Evolutionary conservation across 2,888 invertebrate species (phyloP).

Genomic region (Cenopis cana): DNA sequence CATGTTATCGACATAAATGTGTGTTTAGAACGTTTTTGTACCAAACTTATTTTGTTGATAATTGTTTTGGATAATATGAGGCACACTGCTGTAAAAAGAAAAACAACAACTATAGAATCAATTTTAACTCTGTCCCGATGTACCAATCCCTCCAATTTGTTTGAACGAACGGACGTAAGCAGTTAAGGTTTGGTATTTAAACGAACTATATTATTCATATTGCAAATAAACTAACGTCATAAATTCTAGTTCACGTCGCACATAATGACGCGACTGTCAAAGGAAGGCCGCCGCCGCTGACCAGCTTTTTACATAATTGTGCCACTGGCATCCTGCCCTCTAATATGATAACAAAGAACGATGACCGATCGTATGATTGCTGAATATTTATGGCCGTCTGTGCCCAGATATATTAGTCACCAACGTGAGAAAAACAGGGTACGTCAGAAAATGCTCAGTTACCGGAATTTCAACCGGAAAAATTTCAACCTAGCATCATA

Average conservation of each 20-base stretch:
- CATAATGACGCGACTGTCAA: slow-evolving; percentile 82
- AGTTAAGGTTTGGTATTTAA: slow-evolving; percentile 45
- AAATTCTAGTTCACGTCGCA: slow-evolving; percentile 81
- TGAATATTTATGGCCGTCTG: slow-evolving; percentile 69
- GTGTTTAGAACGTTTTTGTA: not conserved
- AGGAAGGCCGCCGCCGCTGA: slow-evolving; percentile 78
- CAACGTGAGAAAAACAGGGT: slow-evolving; percentile 69
- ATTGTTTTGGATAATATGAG: not conserved
- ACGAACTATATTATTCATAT: slow-evolving; percentile 67
- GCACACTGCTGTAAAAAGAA: not conserved
- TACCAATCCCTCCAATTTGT: not conserved
- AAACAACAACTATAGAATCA: not conserved
- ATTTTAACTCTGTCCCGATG: not conserved
- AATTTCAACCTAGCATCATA: not conserved
- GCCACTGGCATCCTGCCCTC: slow-evolving; percentile 78
- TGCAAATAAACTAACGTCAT: slow-evolving; percentile 78
- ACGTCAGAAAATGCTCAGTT: not conserved
- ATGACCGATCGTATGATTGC: slow-evolving; percentile 77
- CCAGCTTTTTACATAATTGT: slow-evolving; percentile 84
- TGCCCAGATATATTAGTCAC: slow-evolving; percentile 52
- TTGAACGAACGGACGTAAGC: not conserved
- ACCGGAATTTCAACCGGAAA: not conserved
- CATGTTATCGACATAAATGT: no score
- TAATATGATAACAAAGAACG: slow-evolving; percentile 83
- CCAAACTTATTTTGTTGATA: not conserved